Evolutionary conservation across 2,797 vertebrate species (phyloP).

Genomic region (Fistularia commersonii): DNA sequence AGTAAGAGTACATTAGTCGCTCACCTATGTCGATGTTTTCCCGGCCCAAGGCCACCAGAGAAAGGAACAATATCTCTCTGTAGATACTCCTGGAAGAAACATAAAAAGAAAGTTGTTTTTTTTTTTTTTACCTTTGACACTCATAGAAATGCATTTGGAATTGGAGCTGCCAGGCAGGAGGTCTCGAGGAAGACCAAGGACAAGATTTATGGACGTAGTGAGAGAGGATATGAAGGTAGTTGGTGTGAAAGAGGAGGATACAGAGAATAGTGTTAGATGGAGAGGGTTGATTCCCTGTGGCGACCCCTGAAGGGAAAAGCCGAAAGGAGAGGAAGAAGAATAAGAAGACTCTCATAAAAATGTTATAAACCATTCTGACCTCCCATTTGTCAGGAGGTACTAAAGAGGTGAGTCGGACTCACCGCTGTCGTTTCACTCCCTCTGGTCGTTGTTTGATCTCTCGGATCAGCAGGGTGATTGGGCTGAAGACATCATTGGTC

Average conservation of each 20-base stretch:
- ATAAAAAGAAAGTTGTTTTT: not conserved
- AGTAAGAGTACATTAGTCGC: constrained; percentile 34
- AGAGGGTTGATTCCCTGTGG: no score
- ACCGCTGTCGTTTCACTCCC: constrained; percentile 86
- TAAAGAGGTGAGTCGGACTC: constrained; percentile 4
- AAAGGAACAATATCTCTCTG: constrained; percentile 91
- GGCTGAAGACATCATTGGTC: constrained; percentile 88
- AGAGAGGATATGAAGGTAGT: no score
- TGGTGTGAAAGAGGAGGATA: no score
- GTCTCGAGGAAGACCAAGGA: no score
- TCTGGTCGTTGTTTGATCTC: constrained; percentile 76
- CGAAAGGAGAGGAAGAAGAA: no score
- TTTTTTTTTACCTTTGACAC: no score
- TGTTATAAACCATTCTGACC: no score
- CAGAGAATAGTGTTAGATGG: no score
- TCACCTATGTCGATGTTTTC: constrained; percentile 95
- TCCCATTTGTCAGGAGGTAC: not conserved
- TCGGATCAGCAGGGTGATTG: constrained; percentile 84
- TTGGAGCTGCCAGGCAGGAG: no score
- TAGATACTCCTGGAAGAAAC: constrained; percentile 84
- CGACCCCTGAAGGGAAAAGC: no score
- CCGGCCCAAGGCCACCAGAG: constrained; percentile 89
- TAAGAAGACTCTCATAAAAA: no score
- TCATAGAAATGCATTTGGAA: not conserved
- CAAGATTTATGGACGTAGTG: no score